Base-by-base conservation (phyloP, 1,140 invertebrate genomes). In the Drosophila bocqueti region DNA sequence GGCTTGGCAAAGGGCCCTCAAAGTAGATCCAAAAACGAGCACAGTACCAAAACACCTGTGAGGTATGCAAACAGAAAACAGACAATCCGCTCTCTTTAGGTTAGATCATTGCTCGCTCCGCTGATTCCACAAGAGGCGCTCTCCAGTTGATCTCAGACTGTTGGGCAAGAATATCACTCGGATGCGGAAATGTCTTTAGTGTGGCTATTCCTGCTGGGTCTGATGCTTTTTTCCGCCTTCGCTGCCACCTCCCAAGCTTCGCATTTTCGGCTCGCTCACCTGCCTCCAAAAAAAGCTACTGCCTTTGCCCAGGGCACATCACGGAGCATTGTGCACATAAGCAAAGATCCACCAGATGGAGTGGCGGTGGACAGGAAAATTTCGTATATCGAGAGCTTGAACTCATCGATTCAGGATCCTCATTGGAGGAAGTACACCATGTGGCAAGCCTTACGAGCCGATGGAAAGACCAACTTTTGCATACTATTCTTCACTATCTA, bases 401-500 rank as follows among this genome's bases (percentile, higher is more conserved):
- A 67, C 15, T 21, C 15, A 2, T 38, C 64, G 1, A 46, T 38
- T 38, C 36, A 24, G n/a, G 62, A 24, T 7, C 18, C 43, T 10
- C 24, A 47, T 15, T n/a, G 24, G 59, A 21, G 2, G 13, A 24
- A 69, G 1, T 58, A 72, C 26, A 69, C 57, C 38, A 24, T 68
- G 11, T 57, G 65, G 68, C 50, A 72, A 13, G 26, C 38, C 10
- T 16, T 72, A 6, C 42, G 8, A n/a, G 13, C 43, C 18, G 64
- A 69, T 40, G 64, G 65, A 9, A 24, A 15, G 16, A 21, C 24
- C 26, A 72, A 55, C 31, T 11, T 68, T 29, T 71, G 15, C 13
- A 47, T 76, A 58, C 9, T 81, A 2, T 82, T 81, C 11, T 77
- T 81, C 24, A 24, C 47, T 2, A 13, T 81, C 0, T 82, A 82